A percentile compares a stretch with the other conserved stretches of the same genome.
Evolutionary conservation across 2,797 vertebrate species (phyloP).

Genomic region (Urophycis tenuis): DNA sequence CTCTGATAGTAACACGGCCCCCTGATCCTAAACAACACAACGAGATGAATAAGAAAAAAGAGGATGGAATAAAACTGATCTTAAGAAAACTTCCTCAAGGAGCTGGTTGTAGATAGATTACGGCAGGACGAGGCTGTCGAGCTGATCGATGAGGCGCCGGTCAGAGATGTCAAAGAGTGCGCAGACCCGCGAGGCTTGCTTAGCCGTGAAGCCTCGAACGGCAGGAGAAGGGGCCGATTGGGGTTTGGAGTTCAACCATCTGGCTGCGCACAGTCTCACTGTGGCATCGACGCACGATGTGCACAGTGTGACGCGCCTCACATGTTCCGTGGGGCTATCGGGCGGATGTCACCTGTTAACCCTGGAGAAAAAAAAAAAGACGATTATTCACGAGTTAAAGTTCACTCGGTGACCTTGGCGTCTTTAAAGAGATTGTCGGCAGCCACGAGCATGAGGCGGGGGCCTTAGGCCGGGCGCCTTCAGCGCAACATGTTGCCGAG

Average conservation of each 20-base stretch:
- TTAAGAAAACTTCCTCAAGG: not conserved
- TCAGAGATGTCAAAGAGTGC: not conserved
- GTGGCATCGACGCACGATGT: not conserved
- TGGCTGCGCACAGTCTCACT: not conserved
- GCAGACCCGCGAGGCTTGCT: not conserved
- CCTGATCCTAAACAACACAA: not conserved
- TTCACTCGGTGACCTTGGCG: constrained; percentile 1
- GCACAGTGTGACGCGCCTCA: not conserved
- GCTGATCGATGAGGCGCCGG: not conserved
- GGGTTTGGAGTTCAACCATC: not conserved
- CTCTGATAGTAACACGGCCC: not conserved
- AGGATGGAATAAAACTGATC: not conserved
- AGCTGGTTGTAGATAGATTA: not conserved
- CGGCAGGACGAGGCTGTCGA: not conserved
- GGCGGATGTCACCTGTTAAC: not conserved
- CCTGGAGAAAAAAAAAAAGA: not conserved
- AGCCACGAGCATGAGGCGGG: too few relatives aligned
- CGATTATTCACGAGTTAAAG: not conserved
- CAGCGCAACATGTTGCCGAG: not conserved
- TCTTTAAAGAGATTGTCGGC: not conserved
- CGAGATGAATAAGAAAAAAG: not conserved
- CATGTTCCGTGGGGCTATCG: not conserved
- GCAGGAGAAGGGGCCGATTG: not conserved
- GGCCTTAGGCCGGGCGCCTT: too few relatives aligned
- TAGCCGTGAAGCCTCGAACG: not conserved